Evolutionary conservation across 2,113 vertebrate species (phyloP), one percentile per base, ranked within the genome.

Genomic region (Ailuropoda melanoleuca): DNA sequence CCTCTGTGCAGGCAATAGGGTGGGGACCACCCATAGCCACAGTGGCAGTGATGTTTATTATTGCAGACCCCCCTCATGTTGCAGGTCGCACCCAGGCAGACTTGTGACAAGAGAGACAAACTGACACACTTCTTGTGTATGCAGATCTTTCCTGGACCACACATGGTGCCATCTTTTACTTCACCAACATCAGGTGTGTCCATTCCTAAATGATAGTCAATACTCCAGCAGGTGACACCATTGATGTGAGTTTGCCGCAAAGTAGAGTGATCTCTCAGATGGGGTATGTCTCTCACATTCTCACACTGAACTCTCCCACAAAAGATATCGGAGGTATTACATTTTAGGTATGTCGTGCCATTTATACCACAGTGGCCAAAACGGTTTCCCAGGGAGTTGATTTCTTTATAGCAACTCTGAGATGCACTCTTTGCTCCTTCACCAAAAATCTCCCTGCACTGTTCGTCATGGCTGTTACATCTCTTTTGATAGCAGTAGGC

Each of bases 1-100:
- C 99, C 99, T 72, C 97, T 96, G 68, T 96, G 48, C 75, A 99
- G 97, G 58, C 99, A 99, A 95, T 97, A 90, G 0, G 99, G 99
- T 1, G 99, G 99, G 4, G 98, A 99, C 99, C 99, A 99, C 75
- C 99, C 98, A 3, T 98, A 60, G 0, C 97, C 88, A 92, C 99
- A 99, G 98, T 99, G 99, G 96, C 99, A 99, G 98, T 99, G 99
- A 97, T 95, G 99, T 95, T 99, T 99, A 83, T 98, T 99, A 98
- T 99, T 99, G 96, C 99, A 99, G 85, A 99, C 97, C 98, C 98
- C 98, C 34, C 89, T 98, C 94, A 92, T 64, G 60, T 97, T 94
- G 68, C 97, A 98, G 23, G 95, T 97, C 58, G 95, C 91, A 89
- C 75, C 95, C 29, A 94, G 83, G 56, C 96, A 97, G 66, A 8